phyloP scores from a whole-genome alignment of 2,797 vertebrate genomes.

The Psittacula derbiana region DNA sequence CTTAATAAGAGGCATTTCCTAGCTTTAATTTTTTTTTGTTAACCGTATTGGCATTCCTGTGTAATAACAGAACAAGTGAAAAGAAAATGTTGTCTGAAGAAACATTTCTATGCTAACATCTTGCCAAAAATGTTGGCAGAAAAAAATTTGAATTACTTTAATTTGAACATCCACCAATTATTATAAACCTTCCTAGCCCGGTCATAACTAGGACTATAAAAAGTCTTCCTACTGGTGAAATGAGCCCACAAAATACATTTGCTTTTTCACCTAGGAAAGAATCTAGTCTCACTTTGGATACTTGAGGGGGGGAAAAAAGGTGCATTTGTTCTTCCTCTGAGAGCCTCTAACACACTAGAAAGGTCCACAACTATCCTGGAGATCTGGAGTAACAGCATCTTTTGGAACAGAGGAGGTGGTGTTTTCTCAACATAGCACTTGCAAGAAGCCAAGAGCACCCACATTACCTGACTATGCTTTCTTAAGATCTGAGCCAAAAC shows the following conservation, averaged over 20 bases:
- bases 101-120: not conserved
- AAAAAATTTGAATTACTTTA: not conserved
- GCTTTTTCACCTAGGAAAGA: not conserved
- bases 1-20: not conserved
- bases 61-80: not conserved
- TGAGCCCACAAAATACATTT: not conserved
- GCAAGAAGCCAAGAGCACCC: not conserved
- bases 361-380: not conserved
- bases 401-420: not conserved
- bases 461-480: not conserved
- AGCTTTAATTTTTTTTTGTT: not conserved
- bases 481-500: not conserved
- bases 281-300: not conserved
- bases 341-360: not conserved
- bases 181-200: not conserved
- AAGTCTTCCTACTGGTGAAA: not conserved
- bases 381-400: not conserved
- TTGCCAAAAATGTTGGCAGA: not conserved
- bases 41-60: not conserved
- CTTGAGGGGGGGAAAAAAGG: accelerated
- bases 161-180: not conserved
- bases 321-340: not conserved
- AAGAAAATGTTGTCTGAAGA: not conserved
- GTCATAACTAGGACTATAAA: not conserved
- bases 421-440: not conserved